Base-by-base conservation (phyloP, 2,888 invertebrate genomes). In the Trachelus iudaicus region DNA sequence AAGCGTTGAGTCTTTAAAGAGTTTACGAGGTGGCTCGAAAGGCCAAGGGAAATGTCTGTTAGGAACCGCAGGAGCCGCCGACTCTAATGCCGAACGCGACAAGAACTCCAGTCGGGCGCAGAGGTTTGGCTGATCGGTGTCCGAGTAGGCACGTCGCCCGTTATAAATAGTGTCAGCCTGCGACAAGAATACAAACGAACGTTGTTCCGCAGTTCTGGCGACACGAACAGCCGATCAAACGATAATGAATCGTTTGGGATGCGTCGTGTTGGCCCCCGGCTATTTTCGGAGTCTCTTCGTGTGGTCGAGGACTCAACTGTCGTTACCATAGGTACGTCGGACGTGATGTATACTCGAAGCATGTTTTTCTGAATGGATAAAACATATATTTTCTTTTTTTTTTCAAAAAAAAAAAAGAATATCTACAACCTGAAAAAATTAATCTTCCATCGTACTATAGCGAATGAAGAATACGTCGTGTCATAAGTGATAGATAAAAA, bases 121-220 rank as follows among this genome's bases (percentile, higher is more conserved):
- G 56, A 23, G 9, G 56, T 9, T 23, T 2, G 23, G 56, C 23
- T 6, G 56, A 56, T 56, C 56, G 56, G 56, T 9, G 40, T 23
- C 56, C 15, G 9, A 23, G 56, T 33, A 69, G 68, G 40, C 77
- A 77, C 77, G 77, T 77, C 30, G 77, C 73, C 37, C 73, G 77
- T 77, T 77, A 77, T 77, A 77, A 77, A 77, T 77, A 77, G 73
- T 77, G 68, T 34, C 77, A 73, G 56, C 68, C 69, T 69, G 77
- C 69, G 31, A 73, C 35, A 33, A 15, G 73, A 73, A 73, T 71
- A 77, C 68, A 56, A 56, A 73, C 73, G 73, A 35, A 73, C 68
- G 69, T 77, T 77, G 77, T 77, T 77, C 73, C 56, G 31, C 73
- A 69, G 73, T 77, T 69, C 73, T 73, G 73, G 34, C 35, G 71